These are phyloP conservation scores for Calephelis perditalis DNA, from an alignment of 2,888 invertebrate genomes.

Conservation along the genomic window DNA sequence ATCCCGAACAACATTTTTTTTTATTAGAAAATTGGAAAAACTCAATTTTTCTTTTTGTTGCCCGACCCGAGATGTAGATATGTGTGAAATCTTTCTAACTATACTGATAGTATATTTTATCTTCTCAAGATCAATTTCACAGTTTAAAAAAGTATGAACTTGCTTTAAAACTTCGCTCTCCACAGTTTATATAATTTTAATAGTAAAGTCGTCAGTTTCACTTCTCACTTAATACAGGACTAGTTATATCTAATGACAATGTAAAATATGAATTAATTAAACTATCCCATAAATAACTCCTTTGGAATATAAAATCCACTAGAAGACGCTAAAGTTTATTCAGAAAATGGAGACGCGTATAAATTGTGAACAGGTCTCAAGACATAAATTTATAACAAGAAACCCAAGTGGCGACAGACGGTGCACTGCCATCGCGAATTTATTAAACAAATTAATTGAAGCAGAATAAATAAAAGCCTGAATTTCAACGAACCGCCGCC, in stretches of 20 bases:
- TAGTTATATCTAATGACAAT: neutral
- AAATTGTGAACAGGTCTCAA: conserved; percentile 67
- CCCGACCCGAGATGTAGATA: too few species aligned
- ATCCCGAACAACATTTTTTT: too few species aligned
- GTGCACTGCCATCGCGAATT: conserved; percentile 58
- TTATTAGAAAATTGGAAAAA: too few species aligned
- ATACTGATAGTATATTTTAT: too few species aligned
- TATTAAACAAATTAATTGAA: conserved; percentile 72
- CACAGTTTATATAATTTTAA: too few species aligned
- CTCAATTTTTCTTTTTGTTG: too few species aligned
- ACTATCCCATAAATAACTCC: neutral
- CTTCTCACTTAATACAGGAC: neutral
- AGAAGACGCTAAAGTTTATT: conserved; percentile 47
- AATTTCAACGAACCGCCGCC: conserved; percentile 16
- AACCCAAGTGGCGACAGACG: conserved; percentile 60
- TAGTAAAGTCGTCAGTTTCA: too few species aligned
- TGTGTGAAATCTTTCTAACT: too few species aligned
- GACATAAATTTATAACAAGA: conserved; percentile 72
- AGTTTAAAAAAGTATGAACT: too few species aligned
- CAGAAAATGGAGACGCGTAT: conserved; percentile 61
- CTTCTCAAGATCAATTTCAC: too few species aligned
- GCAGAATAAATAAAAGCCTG: conserved; percentile 48
- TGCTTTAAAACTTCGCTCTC: too few species aligned
- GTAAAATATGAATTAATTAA: neutral
- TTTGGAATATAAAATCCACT: conserved; percentile 31